These are phyloP conservation scores for Acronicta alni DNA, from an alignment of 2,888 invertebrate genomes.

Conservation along the genomic window DNA sequence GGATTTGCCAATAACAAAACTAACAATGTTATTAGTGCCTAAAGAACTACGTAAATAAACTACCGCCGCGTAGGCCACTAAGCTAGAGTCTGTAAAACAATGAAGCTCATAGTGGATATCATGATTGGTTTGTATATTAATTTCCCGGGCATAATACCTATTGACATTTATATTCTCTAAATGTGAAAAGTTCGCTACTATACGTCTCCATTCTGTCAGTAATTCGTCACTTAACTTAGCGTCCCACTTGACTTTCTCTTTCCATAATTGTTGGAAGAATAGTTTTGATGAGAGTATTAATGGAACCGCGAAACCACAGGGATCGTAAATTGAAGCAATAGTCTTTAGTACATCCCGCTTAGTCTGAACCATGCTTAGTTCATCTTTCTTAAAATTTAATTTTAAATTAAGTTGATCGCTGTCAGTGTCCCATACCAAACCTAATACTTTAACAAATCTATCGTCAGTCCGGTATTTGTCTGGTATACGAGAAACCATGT, in stretches of 20 bases:
- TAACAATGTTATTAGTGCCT: slow-evolving; percentile 2
- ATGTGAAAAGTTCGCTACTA: not conserved
- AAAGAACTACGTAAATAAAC: slow-evolving; percentile 1
- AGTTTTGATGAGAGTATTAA: slow-evolving; percentile 4
- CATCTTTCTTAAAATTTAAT: not conserved
- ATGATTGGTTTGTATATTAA: not conserved
- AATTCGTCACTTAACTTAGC: not conserved
- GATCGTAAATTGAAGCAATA: not conserved
- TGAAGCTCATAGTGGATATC: not conserved
- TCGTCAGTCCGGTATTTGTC: not conserved
- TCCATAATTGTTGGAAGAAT: slow-evolving; percentile 12
- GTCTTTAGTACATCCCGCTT: not conserved
- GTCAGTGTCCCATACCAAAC: not conserved
- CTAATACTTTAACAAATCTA: not conserved
- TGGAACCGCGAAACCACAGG: slow-evolving; percentile 7
- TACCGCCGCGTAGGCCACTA: slow-evolving; percentile 1
- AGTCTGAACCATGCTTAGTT: not conserved
- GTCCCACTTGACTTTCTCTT: slow-evolving; percentile 1
- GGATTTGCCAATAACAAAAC: slow-evolving; percentile 42
- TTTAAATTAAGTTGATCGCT: not conserved
- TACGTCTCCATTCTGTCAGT: not conserved
- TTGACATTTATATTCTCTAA: not conserved
- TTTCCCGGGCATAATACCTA: not conserved
- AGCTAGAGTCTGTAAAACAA: not conserved
- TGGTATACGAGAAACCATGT: not conserved